Evolutionary conservation across 2,797 vertebrate genomes (phyloP).

Genomic region (Micropoecilia bifurca): DNA sequence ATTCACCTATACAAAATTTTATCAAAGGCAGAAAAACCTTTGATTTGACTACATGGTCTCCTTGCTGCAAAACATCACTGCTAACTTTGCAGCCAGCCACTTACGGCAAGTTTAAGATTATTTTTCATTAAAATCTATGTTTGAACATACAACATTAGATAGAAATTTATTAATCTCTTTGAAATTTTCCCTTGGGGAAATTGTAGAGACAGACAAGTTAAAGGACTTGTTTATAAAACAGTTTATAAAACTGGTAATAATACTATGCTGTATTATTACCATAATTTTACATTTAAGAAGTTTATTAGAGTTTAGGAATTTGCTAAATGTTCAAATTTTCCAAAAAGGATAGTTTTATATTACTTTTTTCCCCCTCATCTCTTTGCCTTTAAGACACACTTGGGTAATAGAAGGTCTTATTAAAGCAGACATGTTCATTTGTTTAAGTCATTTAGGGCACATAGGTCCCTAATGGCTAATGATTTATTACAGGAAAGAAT

Average conservation of each 20-base stretch:
- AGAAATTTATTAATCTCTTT: too few species aligned
- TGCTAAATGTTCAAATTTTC: neutral
- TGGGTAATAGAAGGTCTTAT: slow-evolving; percentile 83
- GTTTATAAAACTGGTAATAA: too few species aligned
- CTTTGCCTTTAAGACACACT: slow-evolving; percentile 59
- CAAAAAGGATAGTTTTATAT: neutral
- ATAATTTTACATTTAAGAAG: neutral
- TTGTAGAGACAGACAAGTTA: too few species aligned
- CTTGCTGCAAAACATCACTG: neutral
- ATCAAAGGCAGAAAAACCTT: too few species aligned
- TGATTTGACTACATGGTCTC: neutral
- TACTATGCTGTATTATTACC: neutral
- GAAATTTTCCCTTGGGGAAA: too few species aligned
- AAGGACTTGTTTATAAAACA: neutral
- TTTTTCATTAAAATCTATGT: neutral
- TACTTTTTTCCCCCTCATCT: slow-evolving; percentile 23
- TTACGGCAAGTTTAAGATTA: neutral
- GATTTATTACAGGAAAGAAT: slow-evolving; percentile 85
- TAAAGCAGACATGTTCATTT: slow-evolving; percentile 86
- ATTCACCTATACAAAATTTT: too few species aligned
- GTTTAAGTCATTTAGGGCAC: slow-evolving; percentile 83
- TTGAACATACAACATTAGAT: neutral
- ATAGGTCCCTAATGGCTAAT: slow-evolving; percentile 81
- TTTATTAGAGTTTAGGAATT: neutral
- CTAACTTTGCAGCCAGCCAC: neutral